phyloP scores from a whole-genome alignment of 1,140 invertebrate genomes.

The Drosophila tropicalis region DNA sequence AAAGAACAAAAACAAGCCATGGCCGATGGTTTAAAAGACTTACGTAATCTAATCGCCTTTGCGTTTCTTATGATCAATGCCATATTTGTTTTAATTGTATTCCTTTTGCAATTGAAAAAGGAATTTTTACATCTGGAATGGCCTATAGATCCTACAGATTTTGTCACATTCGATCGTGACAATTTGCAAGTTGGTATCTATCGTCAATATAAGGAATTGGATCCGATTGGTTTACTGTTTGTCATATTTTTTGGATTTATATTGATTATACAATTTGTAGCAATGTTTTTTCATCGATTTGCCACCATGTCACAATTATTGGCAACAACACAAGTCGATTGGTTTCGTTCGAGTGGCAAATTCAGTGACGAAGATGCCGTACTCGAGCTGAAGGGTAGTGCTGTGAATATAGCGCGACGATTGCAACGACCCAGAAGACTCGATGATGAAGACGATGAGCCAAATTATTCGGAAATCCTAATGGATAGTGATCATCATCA shows the following conservation, averaged over 20 bases:
- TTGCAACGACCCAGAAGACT: constrained; percentile 84
- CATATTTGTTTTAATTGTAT: constrained; percentile 91
- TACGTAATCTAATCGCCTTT: constrained; percentile 89
- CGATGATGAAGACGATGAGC: constrained; percentile 82
- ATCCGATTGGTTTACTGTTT: constrained; percentile 91
- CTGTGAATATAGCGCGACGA: constrained; percentile 86
- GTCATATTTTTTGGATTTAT: constrained; percentile 89
- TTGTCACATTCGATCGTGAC: constrained; percentile 86
- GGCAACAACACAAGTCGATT: constrained; percentile 88
- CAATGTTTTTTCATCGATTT: constrained; percentile 94
- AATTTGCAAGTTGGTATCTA: constrained; percentile 83
- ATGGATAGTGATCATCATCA: not conserved
- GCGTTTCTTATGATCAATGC: constrained; percentile 94
- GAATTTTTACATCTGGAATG: constrained; percentile 88
- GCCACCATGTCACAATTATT: constrained; percentile 93
- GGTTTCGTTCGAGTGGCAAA: constrained; percentile 64
- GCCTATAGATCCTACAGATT: constrained; percentile 88
- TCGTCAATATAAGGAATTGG: constrained; percentile 87
- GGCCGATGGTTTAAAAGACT: constrained; percentile 85
- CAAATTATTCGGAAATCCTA: constrained; percentile 52
- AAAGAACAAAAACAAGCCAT: constrained; percentile 85
- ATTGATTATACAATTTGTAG: constrained; percentile 90
- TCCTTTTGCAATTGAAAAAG: constrained; percentile 91
- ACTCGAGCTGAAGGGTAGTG: constrained; percentile 85
- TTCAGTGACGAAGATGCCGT: constrained; percentile 83